Percentiles rank a stretch among this genome's conserved stretches.
Evolutionary conservation across 2,113 vertebrate genomes (phyloP).

Genomic region (Paramisgurnus dabryanus): DNA sequence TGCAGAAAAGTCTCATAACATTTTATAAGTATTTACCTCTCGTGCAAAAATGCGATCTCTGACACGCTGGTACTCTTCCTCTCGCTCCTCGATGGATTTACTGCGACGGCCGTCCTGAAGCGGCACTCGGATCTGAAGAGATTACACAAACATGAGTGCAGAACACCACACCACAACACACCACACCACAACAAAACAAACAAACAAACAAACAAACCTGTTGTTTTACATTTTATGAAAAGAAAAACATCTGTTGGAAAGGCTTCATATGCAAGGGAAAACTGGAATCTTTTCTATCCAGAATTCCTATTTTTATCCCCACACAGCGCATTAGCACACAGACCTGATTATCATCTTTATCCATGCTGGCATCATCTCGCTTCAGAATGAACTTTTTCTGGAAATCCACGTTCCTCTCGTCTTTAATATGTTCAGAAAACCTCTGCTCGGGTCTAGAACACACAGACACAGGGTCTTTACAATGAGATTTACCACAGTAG

Average conservation of each 20-base stretch:
- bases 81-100: conserved; percentile 98
- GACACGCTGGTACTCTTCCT: conserved; percentile 97
- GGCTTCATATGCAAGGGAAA: no score
- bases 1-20: no score
- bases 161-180: not conserved
- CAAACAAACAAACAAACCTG: not conserved
- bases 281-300: no score
- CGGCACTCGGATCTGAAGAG: conserved; percentile 91
- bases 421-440: conserved; percentile 98
- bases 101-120: conserved; percentile 98
- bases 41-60: conserved; percentile 98
- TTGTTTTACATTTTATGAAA: not conserved
- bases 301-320: no score
- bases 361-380: conserved; percentile 95
- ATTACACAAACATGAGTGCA: not conserved
- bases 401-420: conserved; percentile 94
- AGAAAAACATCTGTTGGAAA: no score
- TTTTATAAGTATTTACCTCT: conserved; percentile 81
- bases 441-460: conserved; percentile 91
- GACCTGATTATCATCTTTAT: conserved; percentile 98
- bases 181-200: not conserved
- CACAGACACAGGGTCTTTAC: not conserved
- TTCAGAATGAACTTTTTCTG: conserved; percentile 98
- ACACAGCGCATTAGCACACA: not conserved
- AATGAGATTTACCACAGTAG: not conserved